Base-by-base conservation (phyloP, 2,113 vertebrate species). In the Semnornis frantzii region DNA sequence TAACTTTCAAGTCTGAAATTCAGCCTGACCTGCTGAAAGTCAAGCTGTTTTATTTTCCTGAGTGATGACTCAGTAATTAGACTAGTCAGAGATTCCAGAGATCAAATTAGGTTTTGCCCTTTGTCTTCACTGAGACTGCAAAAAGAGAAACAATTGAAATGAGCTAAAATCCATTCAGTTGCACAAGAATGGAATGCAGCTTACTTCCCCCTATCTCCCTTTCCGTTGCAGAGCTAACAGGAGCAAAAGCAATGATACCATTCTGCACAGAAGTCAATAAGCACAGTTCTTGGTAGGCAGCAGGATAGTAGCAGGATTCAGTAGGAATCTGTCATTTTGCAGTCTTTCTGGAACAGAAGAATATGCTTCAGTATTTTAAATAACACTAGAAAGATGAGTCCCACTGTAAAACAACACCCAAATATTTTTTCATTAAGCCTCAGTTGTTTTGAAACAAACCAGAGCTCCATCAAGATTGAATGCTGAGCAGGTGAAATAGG, bases 381-480 rank as follows among this genome's bases (percentile, higher is more conserved):
- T 65, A 83, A 18, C 19, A 58, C 15, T 64, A 84, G 33, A 92
- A 81, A 71, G 46, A 95, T 86, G 42, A 11, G 63, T 71, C 23
- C 27, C 11, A 20, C 48, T 81, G 59, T 27, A 69, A 95, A 91
- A 20, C 20, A 73, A 5, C 73, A 76, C 4, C 42, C 86, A 93
- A 84, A 81, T 42, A 46, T 19, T 21, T 65, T 90, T 83, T 34
- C 81, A 33, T 33, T 87, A 42, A 91, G 54, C 70, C 58, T 65
- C 21, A 84, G 31, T 28, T 88, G 46, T 73, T 86, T 44, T 78
- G 84, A 90, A 95, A 82, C 31, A 95, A 95, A 91, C 50, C n/a
- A 90, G 59, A 88, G n/a, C 37, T 86, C 65, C 42, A 42, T 33
- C 50, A 57, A 70, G 77, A 79, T 12, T 66, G 50, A 94, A 87